Evolutionary conservation across 2,113 vertebrate species (phyloP).

Genomic region (Mixornis gularis): DNA sequence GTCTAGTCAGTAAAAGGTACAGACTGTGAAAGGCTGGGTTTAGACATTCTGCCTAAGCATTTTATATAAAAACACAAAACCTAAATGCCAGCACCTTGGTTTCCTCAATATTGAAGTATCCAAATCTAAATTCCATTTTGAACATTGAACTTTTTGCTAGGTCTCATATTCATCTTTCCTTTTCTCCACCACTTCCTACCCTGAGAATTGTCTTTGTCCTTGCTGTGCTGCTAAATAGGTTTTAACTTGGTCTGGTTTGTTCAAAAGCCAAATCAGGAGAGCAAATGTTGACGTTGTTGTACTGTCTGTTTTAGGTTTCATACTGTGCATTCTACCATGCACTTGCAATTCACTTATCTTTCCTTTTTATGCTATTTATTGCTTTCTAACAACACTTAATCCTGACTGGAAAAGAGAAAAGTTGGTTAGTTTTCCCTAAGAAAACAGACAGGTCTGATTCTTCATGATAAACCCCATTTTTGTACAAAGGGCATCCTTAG

Average conservation of each 20-base stretch:
- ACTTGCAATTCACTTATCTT: neutral
- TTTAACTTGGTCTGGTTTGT: neutral
- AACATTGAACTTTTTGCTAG: neutral
- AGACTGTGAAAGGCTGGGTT: neutral
- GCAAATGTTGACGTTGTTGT: neutral
- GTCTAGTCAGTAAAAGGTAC: neutral
- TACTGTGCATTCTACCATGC: neutral
- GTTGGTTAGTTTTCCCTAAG: neutral
- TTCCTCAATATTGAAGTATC: neutral
- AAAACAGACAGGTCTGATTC: neutral
- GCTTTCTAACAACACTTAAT: neutral
- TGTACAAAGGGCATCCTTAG: neutral
- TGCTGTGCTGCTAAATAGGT: neutral
- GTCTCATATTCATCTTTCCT: neutral
- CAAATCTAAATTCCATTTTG: neutral
- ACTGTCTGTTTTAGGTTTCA: neutral
- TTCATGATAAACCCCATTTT: neutral
- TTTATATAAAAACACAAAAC: neutral
- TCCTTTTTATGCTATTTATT: neutral
- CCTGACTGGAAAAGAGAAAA: neutral
- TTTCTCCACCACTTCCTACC: neutral
- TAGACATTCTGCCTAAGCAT: neutral
- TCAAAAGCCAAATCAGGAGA: neutral
- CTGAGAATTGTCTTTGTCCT: neutral
- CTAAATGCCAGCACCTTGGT: neutral